A percentile compares a stretch with the other conserved stretches of the same genome.
Evolutionary conservation across 2,113 vertebrate species (phyloP).

Genomic region (Triplophysa rosa): DNA sequence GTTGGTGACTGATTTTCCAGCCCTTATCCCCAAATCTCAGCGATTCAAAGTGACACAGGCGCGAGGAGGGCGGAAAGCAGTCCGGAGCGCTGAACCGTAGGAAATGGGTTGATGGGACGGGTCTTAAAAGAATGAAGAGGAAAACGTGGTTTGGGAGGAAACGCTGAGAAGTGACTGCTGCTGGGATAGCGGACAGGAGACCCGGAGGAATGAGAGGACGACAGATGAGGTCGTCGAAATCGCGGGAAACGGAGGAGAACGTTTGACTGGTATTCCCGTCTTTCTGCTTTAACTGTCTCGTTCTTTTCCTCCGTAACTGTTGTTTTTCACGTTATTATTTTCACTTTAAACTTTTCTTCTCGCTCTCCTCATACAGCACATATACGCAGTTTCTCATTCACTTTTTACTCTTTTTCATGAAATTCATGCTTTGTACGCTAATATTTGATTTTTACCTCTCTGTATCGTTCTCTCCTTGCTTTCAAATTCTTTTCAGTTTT

Average conservation of each 20-base stretch:
- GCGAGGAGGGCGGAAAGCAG: neutral
- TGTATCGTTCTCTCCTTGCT: neutral
- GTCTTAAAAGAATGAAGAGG: constrained; percentile 60
- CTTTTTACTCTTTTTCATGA: neutral
- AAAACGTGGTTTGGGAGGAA: constrained; percentile 62
- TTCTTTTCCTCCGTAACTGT: constrained; percentile 45
- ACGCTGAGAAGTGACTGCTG: constrained; percentile 39
- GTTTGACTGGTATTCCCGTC: constrained; percentile 24
- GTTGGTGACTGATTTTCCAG: constrained; percentile 10
- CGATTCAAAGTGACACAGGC: constrained; percentile 2
- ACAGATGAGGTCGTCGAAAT: constrained; percentile 68
- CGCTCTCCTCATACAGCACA: neutral
- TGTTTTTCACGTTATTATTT: neutral
- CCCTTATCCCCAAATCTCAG: constrained; percentile 4
- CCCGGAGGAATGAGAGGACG: constrained; percentile 66
- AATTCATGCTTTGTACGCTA: neutral
- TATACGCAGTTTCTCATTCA: neutral
- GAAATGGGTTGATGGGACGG: constrained; percentile 59
- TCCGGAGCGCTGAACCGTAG: constrained; percentile 58
- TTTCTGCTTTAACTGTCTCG: constrained; percentile 3
- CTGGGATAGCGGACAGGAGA: constrained; percentile 52
- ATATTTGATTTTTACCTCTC: neutral
- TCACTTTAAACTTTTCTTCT: constrained; percentile 33
- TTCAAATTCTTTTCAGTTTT: neutral
- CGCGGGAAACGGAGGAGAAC: constrained; percentile 55